Evolutionary conservation across 2,888 invertebrate genomes (phyloP).

Genomic region (Melipona beecheii): DNA sequence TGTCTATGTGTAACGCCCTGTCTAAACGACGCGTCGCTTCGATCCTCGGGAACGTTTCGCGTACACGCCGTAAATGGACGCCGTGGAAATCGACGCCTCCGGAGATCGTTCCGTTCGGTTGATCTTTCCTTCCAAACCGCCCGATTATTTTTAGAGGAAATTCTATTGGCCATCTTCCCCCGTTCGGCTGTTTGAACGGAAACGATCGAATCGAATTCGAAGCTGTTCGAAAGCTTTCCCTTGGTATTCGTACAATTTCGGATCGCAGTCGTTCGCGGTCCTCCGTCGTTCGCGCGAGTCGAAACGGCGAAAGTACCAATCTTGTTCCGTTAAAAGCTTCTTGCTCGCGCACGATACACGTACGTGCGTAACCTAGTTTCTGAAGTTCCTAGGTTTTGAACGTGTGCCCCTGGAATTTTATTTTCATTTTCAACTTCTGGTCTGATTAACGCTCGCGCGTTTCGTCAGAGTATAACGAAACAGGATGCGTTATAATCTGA

Average conservation of each 20-base stretch:
- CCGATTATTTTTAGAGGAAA: conserved; percentile 22
- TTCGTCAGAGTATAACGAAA: background rate
- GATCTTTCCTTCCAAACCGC: conserved; percentile 4
- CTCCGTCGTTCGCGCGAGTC: background rate
- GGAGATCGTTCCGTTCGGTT: conserved; percentile 4
- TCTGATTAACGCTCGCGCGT: background rate
- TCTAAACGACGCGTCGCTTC: conserved; percentile 1
- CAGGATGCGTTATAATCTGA: background rate
- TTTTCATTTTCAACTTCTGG: background rate
- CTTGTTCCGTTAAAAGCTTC: background rate
- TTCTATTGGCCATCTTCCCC: background rate
- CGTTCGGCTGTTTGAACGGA: background rate
- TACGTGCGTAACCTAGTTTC: background rate
- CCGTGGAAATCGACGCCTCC: background rate
- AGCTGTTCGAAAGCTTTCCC: background rate
- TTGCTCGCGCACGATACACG: background rate
- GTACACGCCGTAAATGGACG: conserved; percentile 19
- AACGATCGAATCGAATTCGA: background rate
- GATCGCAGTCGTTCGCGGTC: background rate
- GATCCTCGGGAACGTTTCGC: background rate
- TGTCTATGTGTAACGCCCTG: background rate
- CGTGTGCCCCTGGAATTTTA: background rate
- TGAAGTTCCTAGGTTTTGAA: background rate
- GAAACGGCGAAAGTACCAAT: background rate
- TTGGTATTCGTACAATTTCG: background rate